Base-by-base conservation (phyloP, 2,113 vertebrate species). In the Brachypodius melanocephalos region DNA sequence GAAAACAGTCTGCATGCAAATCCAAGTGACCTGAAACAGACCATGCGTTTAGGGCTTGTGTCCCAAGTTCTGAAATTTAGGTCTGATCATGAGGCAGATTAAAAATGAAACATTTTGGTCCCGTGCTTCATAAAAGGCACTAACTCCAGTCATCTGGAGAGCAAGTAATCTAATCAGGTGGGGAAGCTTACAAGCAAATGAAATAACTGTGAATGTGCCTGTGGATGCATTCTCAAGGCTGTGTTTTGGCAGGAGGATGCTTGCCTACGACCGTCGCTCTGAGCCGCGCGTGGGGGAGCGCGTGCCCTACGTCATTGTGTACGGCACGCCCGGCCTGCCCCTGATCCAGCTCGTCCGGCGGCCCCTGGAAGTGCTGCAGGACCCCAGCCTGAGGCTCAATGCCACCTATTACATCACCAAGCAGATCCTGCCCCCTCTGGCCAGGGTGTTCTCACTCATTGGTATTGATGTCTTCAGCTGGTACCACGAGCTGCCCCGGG, bases 391-490 rank as follows among this genome's bases (percentile, higher is more conserved):
- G 73, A 98, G 99, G 76, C 97, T 99, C 95, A 99, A 99, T 17
- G 97, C 98, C 68, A 98, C 98, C 4, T 99, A 99, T 97, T 99
- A 99, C 75, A 98, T 99, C 92, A 99, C 98, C 97, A 99, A 99
- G 95, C 99, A 99, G 89, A 99, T 99, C 78, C 98, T 99, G 93
- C 99, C 99, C 4, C 99, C 99, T 0, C 97, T 99, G 68, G 98
- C 98, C 31, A 98, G 99, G 79, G 97, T 99, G 40, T 99, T 99
- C 97, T 99, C 98, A 7, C 98, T 99, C 36, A 99, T 99, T 46
- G 99, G 99, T 19, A 98, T 99, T 22, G 99, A 99, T 2, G 99
- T 99, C 89, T 98, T 99, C 98, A 98, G 97, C 98, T 99, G 99
- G 99, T 99, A 99, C 97, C 98, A 99, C 29, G 98, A 99, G 96